phyloP scores from a whole-genome alignment of 2,797 vertebrate genomes.

The Lepilemur ruficaudatus region DNA sequence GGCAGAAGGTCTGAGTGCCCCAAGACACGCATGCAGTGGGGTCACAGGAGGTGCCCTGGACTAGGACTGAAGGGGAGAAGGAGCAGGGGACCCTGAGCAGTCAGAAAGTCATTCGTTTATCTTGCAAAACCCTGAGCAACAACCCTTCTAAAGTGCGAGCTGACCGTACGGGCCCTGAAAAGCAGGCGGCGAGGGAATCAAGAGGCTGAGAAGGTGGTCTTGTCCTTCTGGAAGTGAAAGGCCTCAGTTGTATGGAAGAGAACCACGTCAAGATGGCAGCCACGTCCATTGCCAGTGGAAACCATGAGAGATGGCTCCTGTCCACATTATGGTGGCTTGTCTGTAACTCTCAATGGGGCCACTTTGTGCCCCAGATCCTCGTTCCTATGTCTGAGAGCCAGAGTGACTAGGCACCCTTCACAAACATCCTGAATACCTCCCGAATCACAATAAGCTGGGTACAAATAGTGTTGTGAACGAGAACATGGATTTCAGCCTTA shows the following conservation, averaged over 20 bases:
- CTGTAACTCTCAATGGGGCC: neutral
- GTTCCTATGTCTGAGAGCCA: neutral
- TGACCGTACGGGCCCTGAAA: neutral
- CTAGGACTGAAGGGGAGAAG: neutral
- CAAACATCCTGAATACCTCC: neutral
- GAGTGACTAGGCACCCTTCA: neutral
- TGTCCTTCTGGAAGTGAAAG: conserved; percentile 6
- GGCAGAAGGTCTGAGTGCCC: conserved; percentile 43
- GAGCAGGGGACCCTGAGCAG: neutral
- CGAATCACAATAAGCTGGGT: neutral
- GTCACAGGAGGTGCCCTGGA: neutral
- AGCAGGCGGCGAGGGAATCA: neutral
- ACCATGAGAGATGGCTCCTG: neutral
- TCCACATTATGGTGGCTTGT: neutral
- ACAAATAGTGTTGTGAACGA: neutral
- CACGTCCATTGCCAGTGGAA: neutral
- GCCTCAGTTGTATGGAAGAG: neutral
- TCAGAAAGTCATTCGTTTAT: conserved; percentile 9
- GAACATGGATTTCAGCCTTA: neutral
- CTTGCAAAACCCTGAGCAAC: conserved; percentile 10
- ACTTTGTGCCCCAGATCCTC: neutral
- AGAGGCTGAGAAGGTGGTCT: neutral
- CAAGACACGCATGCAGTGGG: neutral
- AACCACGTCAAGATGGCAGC: neutral
- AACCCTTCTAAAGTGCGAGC: conserved; percentile 14